Percentiles rank a stretch among this genome's conserved stretches.
These are phyloP conservation scores for Dolichallabes microphthalmus DNA, from an alignment of 2,113 vertebrate genomes.

Conservation along the genomic window DNA sequence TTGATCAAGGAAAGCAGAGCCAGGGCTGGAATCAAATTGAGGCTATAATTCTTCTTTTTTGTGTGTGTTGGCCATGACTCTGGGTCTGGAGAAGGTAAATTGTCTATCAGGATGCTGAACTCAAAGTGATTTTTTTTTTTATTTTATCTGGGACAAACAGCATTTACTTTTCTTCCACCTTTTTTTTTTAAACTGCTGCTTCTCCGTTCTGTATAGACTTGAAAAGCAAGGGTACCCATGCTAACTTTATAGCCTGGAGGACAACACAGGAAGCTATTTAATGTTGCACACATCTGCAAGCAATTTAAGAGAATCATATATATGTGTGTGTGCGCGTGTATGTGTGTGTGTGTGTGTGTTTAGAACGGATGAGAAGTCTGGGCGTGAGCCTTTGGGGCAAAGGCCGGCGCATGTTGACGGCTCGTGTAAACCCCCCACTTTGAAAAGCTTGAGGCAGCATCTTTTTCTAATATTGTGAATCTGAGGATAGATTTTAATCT, in stretches of 20 bases:
- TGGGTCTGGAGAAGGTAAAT: slow-evolving; percentile 55
- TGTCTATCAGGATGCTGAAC: slow-evolving; percentile 37
- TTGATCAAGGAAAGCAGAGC: slow-evolving; percentile 71
- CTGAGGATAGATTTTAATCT: slow-evolving; percentile 72
- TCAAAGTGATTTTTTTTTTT: slow-evolving; percentile 53
- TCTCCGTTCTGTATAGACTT: slow-evolving; percentile 31
- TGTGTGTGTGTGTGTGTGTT: slow-evolving; percentile 22
- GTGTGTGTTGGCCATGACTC: slow-evolving; percentile 55
- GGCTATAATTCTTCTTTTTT: slow-evolving; percentile 66
- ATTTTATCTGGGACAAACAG: slow-evolving; percentile 23
- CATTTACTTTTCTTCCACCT: slow-evolving; percentile 12
- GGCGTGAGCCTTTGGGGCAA: slow-evolving; percentile 55
- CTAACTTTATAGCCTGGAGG: slow-evolving; percentile 40
- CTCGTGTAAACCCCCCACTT: slow-evolving; percentile 62
- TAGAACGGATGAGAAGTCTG: slow-evolving; percentile 54
- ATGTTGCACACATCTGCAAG: slow-evolving; percentile 60
- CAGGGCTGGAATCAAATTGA: slow-evolving; percentile 64
- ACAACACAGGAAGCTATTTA: slow-evolving; percentile 49
- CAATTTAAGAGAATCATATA: slow-evolving; percentile 51
- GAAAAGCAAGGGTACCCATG: slow-evolving; percentile 42
- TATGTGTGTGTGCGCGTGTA: slow-evolving; percentile 43
- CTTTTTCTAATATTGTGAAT: slow-evolving; percentile 69
- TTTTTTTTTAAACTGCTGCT: slow-evolving; percentile 46
- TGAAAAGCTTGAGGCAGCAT: slow-evolving; percentile 67
- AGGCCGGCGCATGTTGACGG: slow-evolving; percentile 53